Evolutionary conservation across 1,140 invertebrate species (phyloP).

Genomic region (Phymorhynchus buccinoides): DNA sequence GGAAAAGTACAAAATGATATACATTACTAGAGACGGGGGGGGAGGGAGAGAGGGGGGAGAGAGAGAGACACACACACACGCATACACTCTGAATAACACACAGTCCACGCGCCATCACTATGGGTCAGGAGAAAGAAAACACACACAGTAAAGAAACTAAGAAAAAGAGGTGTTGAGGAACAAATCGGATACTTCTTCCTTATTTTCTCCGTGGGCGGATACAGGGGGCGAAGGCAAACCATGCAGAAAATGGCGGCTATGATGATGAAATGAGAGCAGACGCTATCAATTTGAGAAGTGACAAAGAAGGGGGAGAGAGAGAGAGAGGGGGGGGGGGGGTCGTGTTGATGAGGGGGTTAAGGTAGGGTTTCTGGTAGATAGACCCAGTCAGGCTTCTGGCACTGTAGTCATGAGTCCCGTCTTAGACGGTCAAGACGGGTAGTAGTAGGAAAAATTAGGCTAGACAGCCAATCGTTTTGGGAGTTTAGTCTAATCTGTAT

Average conservation of each 20-base stretch:
- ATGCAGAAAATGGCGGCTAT: slow-evolving; percentile 17
- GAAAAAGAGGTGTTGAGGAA: not conserved
- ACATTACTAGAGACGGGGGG: not conserved
- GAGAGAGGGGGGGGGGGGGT: not conserved
- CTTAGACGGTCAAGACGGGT: too few species aligned
- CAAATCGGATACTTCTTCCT: slow-evolving; percentile 35
- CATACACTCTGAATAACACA: not conserved
- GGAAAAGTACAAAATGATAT: too few species aligned
- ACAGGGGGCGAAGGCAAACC: not conserved
- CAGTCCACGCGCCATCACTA: slow-evolving; percentile 25
- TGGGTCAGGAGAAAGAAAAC: too few species aligned
- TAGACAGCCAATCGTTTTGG: too few species aligned
- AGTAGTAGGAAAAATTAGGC: too few species aligned
- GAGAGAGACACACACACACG: not conserved
- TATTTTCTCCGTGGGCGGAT: slow-evolving; percentile 21
- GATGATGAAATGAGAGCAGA: slow-evolving; percentile 36
- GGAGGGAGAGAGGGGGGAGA: not conserved
- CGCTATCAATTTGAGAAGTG: slow-evolving; percentile 29
- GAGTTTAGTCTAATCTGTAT: too few species aligned
- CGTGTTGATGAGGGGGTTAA: not conserved
- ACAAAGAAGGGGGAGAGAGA: not conserved
- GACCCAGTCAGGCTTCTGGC: too few species aligned
- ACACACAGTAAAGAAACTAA: not conserved
- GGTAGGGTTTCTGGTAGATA: too few species aligned
- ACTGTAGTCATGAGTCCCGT: too few species aligned